These are phyloP conservation scores for Zoanthus sociatus DNA, from an alignment of 92 coral and sea anemone species.

Conservation along the genomic window DNA sequence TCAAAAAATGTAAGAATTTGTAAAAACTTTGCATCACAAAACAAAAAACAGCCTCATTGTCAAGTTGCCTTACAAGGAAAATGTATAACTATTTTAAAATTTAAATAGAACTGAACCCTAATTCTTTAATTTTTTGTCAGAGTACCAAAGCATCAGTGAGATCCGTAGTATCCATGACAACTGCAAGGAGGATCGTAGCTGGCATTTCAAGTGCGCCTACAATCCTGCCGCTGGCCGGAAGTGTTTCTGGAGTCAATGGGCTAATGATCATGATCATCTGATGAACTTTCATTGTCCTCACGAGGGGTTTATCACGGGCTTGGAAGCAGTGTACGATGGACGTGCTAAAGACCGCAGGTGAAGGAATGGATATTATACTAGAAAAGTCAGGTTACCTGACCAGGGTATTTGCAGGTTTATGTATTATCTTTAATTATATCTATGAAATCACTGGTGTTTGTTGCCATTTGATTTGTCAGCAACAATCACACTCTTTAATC, in stretches of 20 bases:
- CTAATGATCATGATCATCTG: slow-evolving; percentile 32
- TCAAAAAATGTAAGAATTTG: no score
- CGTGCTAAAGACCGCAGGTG: slow-evolving; percentile 35
- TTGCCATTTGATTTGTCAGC: no score
- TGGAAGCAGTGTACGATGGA: not conserved
- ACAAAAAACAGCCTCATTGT: no score
- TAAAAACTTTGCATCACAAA: no score
- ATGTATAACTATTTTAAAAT: no score
- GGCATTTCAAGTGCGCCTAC: slow-evolving; percentile 39
- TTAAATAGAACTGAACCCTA: no score
- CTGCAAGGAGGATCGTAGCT: slow-evolving; percentile 51
- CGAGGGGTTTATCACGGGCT: slow-evolving; percentile 47
- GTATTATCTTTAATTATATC: no score
- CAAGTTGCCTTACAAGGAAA: no score
- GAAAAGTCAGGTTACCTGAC: not conserved
- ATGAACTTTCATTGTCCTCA: slow-evolving; percentile 58
- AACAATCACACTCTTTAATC: no score
- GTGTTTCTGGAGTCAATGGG: slow-evolving; percentile 35
- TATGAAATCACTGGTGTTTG: no score
- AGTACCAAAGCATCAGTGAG: slow-evolving; percentile 18
- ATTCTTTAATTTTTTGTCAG: not conserved
- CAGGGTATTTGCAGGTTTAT: no score
- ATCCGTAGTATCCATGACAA: slow-evolving; percentile 47
- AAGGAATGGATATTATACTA: not conserved
- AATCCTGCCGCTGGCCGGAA: slow-evolving; percentile 30